phyloP scores from a whole-genome alignment of 2,113 vertebrate genomes.

The Dipodomys merriami region DNA sequence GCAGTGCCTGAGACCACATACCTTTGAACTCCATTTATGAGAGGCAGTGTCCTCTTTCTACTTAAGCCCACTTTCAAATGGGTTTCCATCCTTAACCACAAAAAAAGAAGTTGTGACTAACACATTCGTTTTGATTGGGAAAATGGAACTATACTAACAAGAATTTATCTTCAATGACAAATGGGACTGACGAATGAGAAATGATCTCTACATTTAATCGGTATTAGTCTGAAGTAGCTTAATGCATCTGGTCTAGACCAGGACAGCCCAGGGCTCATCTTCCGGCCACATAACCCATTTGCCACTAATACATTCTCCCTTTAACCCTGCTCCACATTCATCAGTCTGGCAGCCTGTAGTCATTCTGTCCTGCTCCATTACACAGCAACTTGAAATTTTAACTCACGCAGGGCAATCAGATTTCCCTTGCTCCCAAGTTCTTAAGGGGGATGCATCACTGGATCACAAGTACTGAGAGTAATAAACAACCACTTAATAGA shows the following conservation, averaged over 20 bases:
- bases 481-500: conserved; percentile 66
- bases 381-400: background rate
- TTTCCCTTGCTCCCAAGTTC: conserved; percentile 34
- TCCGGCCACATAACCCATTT: background rate
- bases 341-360: no score
- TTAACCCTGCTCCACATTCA: background rate
- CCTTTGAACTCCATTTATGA: background rate
- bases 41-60: background rate
- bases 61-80: background rate
- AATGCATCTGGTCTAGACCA: background rate
- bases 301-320: background rate
- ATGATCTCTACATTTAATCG: background rate
- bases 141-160: background rate
- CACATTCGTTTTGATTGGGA: background rate
- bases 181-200: no score
- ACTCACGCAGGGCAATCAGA: conserved; percentile 23
- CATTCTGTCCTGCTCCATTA: background rate
- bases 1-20: background rate
- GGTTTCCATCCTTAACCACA: background rate
- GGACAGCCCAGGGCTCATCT: background rate
- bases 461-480: conserved; percentile 38
- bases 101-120: conserved; percentile 32
- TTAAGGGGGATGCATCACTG: conserved; percentile 18
- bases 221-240: background rate
- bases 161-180: background rate